Evolutionary conservation across 2,888 invertebrate species (phyloP).

Genomic region (Campoplex nolae): DNA sequence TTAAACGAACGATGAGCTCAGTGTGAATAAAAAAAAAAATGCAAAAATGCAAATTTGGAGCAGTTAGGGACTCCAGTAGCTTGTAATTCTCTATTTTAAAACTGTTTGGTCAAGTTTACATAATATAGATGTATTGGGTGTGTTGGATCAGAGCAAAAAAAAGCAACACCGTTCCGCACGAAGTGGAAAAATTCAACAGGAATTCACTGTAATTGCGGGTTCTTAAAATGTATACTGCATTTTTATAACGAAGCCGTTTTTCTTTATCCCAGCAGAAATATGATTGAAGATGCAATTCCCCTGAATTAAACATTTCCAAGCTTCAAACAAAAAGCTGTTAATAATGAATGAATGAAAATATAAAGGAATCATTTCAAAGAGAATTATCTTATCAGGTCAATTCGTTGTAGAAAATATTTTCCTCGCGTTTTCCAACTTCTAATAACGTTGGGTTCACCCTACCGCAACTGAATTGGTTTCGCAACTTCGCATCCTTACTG

Average conservation of each 20-base stretch:
- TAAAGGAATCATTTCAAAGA: not conserved
- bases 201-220: not conserved
- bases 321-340: not conserved
- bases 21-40: not conserved
- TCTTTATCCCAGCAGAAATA: no score
- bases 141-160: not conserved
- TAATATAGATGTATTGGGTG: not conserved
- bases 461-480: not conserved
- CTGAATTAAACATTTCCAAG: not conserved
- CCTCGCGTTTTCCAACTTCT: constrained; percentile 3
- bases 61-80: not conserved
- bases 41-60: not conserved
- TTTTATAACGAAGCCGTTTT: not conserved
- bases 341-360: not conserved
- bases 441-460: not conserved
- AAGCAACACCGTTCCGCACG: not conserved
- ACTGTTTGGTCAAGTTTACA: not conserved
- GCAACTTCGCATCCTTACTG: not conserved
- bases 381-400: not conserved
- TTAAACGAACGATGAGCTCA: constrained; percentile 4
- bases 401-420: not conserved
- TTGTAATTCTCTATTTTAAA: not conserved
- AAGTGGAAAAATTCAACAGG: not conserved
- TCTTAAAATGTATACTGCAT: not conserved
- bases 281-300: no score